These are phyloP conservation scores for Protonemura montana DNA, from an alignment of 2,888 invertebrate species.

Conservation along the genomic window DNA sequence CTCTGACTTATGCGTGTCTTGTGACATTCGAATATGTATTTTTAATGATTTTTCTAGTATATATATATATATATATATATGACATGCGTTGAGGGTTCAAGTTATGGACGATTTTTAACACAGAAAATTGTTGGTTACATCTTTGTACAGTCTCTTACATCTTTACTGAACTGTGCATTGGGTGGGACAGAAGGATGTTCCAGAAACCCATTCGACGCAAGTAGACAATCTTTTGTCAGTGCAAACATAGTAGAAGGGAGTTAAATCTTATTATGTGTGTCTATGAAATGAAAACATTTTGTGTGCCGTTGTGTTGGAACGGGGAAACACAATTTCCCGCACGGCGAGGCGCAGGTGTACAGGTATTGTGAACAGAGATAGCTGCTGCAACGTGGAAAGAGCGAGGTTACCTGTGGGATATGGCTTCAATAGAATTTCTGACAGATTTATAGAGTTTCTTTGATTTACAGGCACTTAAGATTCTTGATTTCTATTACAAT, in stretches of 20 bases:
- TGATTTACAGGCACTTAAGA: slow-evolving; percentile 44
- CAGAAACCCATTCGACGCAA: not conserved
- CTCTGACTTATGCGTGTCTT: no score
- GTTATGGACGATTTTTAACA: no score
- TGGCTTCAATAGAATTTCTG: slow-evolving; percentile 33
- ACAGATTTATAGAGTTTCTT: slow-evolving; percentile 48
- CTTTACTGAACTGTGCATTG: no score
- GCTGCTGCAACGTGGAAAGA: not conserved
- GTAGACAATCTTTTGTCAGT: not conserved
- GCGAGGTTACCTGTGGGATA: not conserved
- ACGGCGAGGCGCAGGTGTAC: slow-evolving; percentile 23
- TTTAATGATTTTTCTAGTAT: no score
- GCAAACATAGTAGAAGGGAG: not conserved
- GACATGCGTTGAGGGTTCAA: no score
- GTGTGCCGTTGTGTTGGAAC: not conserved
- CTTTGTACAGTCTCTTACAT: no score
- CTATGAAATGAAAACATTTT: not conserved
- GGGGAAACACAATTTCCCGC: not conserved
- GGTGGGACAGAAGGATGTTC: no score
- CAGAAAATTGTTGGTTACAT: no score
- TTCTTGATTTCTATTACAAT: slow-evolving; percentile 34
- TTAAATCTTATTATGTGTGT: no score
- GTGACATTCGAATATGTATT: no score
- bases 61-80: no score
- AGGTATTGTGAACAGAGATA: slow-evolving; percentile 1